Base-by-base conservation (phyloP, 1,140 invertebrate genomes). In the Pogonognathellus flavescens region DNA sequence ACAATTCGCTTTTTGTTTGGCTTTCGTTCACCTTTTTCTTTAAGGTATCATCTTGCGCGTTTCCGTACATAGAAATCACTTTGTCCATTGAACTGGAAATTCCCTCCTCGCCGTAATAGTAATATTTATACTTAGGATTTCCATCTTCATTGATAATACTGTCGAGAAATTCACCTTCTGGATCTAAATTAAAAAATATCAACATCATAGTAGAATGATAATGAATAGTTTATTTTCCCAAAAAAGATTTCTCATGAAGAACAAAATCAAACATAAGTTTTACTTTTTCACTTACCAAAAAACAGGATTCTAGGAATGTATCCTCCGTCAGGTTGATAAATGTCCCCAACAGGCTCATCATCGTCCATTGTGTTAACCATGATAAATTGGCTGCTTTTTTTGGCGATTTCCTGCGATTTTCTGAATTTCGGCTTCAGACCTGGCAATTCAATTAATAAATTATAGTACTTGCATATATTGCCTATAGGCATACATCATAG, bases 221-320 rank as follows among this genome's bases (percentile, higher is more conserved):
- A n/a, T n/a, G n/a, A n/a, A n/a, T n/a, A n/a, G n/a, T n/a, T n/a
- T n/a, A n/a, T n/a, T n/a, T n/a, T n/a, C n/a, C n/a, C n/a, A n/a
- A n/a, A n/a, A n/a, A n/a, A n/a, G n/a, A n/a, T n/a, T n/a, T n/a
- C n/a, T n/a, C n/a, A n/a, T n/a, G n/a, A n/a, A 70, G 20, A 25
- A 70, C 31, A 41, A 41, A 6, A 6, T 3, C 31, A 41, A 6
- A 41, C 1, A 41, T 6, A 41, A 1, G 31, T 41, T 41, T 80
- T 85, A 9, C 6, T 72, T 16, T 16, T 0, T 14, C 25, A 87
- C 89, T 89, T 89, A 91, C 90, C 88, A 82, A 91, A 89, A 88
- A 92, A 92, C 4, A 91, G 85, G n/a, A 92, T 93, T 90, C 93
- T 91, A 6, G 93, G 93, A 90, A 93, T 92, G 87, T 94, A 94